Conservation (phyloP, 2,797 vertebrate species). For the Macroramphosus scolopax region DNA sequence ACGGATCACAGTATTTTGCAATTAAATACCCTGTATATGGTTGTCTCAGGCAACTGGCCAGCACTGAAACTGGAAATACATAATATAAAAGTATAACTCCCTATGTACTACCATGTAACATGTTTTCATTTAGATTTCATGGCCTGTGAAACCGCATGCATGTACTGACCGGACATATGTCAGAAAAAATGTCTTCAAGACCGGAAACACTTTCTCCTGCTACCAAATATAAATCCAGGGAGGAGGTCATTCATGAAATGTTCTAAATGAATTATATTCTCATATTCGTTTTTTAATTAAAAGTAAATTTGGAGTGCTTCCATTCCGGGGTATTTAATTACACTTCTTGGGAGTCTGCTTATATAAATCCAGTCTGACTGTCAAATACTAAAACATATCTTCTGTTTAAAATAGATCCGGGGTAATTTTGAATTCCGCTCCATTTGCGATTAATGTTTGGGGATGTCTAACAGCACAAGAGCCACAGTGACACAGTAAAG, state of each 20-base stretch:
- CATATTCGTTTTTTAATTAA: conserved; percentile 9
- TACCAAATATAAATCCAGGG: conserved; percentile 9
- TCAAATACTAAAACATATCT: conserved; percentile 1
- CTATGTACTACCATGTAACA: not conserved
- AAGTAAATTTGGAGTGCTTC: conserved; percentile 10
- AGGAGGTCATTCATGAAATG: conserved; percentile 2
- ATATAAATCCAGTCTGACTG: conserved; percentile 12
- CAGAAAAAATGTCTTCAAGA: too few relatives aligned
- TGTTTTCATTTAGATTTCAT: not conserved
- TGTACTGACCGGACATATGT: too few relatives aligned
- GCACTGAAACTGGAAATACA: too few relatives aligned
- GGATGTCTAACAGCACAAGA: not conserved
- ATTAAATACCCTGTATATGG: too few relatives aligned
- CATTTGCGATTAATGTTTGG: too few relatives aligned
- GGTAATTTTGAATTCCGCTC: too few relatives aligned
- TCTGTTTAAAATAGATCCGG: too few relatives aligned
- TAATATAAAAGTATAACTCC: too few relatives aligned
- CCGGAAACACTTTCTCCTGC: not conserved
- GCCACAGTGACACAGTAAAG: not conserved
- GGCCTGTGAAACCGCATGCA: not conserved
- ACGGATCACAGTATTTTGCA: too few relatives aligned
- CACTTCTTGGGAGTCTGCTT: not conserved
- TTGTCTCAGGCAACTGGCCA: too few relatives aligned
- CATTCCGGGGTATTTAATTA: not conserved
- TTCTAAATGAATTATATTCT: not conserved